Evolutionary conservation across 1,140 invertebrate genomes (phyloP).

Genomic region (Tetranychus urticae): DNA sequence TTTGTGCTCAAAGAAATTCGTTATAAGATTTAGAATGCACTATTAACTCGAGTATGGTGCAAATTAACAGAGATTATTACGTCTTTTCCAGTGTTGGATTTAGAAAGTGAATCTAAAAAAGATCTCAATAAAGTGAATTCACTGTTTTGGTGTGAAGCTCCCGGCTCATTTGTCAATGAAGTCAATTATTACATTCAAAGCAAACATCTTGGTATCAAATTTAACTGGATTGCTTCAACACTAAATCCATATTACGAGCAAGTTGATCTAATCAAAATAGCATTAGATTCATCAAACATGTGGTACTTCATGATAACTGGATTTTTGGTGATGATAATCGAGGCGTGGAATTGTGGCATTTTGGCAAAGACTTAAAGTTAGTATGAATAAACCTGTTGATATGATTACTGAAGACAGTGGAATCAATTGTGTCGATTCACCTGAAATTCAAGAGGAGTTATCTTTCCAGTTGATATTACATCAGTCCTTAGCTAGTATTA

Average conservation of each 20-base stretch:
- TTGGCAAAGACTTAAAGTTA: constrained; percentile 32
- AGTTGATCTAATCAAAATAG: constrained; percentile 33
- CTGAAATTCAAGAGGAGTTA: constrained; percentile 63
- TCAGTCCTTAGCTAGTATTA: no score
- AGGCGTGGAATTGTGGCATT: constrained; percentile 47
- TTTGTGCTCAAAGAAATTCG: constrained; percentile 47
- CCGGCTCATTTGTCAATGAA: no score
- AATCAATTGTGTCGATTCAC: constrained; percentile 54
- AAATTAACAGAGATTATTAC: no score
- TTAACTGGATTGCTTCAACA: constrained; percentile 51
- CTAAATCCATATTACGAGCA: constrained; percentile 80
- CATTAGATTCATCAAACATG: constrained; percentile 33
- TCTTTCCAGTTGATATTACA: constrained; percentile 15
- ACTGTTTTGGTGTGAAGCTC: no score
- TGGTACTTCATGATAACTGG: constrained; percentile 39
- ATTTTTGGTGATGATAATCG: constrained; percentile 57
- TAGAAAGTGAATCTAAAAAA: no score
- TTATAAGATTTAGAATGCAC: constrained; percentile 24
- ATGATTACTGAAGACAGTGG: constrained; percentile 75
- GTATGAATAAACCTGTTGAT: background rate
- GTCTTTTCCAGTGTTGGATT: no score
- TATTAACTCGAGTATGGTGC: no score
- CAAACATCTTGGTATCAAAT: background rate
- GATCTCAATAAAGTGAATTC: no score
- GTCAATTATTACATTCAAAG: constrained; percentile 30